Conservation (phyloP, 2,797 vertebrate species). For the Galago senegalensis region DNA sequence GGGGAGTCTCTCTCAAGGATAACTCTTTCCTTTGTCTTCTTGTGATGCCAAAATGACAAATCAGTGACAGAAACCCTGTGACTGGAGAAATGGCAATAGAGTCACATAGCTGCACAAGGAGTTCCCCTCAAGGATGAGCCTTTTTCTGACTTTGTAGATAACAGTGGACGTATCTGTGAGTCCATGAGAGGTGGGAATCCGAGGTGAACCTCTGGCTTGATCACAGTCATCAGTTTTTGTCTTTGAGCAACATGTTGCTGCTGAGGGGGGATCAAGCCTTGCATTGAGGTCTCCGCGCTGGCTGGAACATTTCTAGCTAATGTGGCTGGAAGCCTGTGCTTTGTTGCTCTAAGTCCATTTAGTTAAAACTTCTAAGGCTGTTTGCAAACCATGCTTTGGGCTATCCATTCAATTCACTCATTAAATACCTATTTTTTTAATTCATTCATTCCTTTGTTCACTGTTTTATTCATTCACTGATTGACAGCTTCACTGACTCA, state of each 20-base stretch:
- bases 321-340: neutral
- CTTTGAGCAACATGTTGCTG: neutral
- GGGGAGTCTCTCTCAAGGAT: slow-evolving; percentile 10
- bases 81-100: neutral
- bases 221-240: slow-evolving; percentile 45
- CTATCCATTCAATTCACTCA: neutral
- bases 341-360: neutral
- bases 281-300: neutral
- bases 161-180: rapidly evolving
- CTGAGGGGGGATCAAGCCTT: neutral
- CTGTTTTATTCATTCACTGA: slow-evolving; percentile 6
- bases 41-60: slow-evolving; percentile 19
- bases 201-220: neutral
- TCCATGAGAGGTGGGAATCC: neutral
- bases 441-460: neutral
- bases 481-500: slow-evolving; percentile 26
- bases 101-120: neutral
- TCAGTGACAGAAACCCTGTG: neutral
- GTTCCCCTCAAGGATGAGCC: neutral
- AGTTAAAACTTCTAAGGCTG: neutral
- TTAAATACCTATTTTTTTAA: neutral
- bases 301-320: neutral
- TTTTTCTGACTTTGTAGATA: neutral
- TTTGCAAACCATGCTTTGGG: neutral
- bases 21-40: slow-evolving; percentile 61